phyloP scores from a whole-genome alignment of 2,888 invertebrate species.

The Scaptomyza tumidula region DNA sequence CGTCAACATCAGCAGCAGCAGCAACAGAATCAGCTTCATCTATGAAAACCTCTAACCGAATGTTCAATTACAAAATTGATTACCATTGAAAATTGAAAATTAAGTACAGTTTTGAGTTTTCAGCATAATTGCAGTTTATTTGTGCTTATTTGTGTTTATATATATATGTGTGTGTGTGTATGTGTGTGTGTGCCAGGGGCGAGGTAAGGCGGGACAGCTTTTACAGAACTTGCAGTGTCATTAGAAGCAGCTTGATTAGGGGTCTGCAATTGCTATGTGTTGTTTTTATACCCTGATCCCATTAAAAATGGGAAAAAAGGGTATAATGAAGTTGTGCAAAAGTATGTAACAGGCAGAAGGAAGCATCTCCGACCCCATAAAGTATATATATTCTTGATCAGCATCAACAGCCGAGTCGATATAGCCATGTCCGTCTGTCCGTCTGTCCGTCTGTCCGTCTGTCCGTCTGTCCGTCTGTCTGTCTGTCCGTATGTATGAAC shows the following conservation, averaged over 20 bases:
- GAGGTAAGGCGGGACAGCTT: conserved; percentile 17
- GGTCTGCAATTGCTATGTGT: conserved; percentile 21
- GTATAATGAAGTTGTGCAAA: too few species aligned
- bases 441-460: too few species aligned
- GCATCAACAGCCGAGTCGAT: too few species aligned
- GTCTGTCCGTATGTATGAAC: too few species aligned
- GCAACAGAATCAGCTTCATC: conserved; percentile 16
- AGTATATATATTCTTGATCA: too few species aligned
- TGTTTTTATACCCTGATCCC: too few species aligned
- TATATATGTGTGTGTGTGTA: conserved; percentile 4
- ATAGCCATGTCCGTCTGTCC: too few species aligned
- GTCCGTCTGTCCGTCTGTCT: too few species aligned
- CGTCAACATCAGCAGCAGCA: conserved; percentile 5
- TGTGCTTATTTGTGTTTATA: not conserved
- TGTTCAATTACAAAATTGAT: conserved; percentile 77
- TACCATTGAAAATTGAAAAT: conserved; percentile 76
- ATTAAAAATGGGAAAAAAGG: too few species aligned
- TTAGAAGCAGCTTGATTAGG: conserved; percentile 63
- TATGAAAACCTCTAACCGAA: conserved; percentile 58
- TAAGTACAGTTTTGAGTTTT: conserved; percentile 77
- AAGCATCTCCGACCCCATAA: too few species aligned
- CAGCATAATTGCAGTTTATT: conserved; percentile 78
- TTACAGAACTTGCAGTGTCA: conserved; percentile 71
- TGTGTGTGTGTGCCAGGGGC: not conserved
- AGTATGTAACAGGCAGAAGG: too few species aligned